Conservation (phyloP, 1,140 invertebrate genomes). For the Dendrolimus kikuchii region DNA sequence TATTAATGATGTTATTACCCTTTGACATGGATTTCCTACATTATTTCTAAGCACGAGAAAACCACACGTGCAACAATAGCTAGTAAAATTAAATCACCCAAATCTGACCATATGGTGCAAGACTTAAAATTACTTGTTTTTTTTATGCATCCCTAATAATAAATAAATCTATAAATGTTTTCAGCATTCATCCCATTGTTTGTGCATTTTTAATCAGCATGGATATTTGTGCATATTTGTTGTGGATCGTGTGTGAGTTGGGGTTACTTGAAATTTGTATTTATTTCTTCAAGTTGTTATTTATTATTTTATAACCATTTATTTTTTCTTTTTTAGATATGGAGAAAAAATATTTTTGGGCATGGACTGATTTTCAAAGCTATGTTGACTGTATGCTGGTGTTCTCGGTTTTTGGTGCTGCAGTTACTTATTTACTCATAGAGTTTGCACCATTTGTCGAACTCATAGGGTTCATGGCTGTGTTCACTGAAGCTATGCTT, state of each 20-base stretch:
- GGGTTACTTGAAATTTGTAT: not conserved
- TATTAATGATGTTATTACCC: conserved; percentile 10
- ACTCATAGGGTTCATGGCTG: conserved; percentile 91
- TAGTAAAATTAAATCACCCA: too few species aligned
- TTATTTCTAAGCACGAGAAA: conserved; percentile 3
- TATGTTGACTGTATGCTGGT: conserved; percentile 94
- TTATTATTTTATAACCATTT: not conserved
- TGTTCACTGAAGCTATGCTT: conserved; percentile 97
- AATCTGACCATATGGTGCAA: too few species aligned
- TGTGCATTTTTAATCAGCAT: too few species aligned
- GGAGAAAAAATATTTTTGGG: conserved; percentile 95
- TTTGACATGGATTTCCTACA: conserved; percentile 14
- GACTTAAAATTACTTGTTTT: too few species aligned
- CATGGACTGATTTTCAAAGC: conserved; percentile 98
- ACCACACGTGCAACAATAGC: too few species aligned
- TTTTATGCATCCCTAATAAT: too few species aligned
- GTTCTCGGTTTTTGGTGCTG: conserved; percentile 86
- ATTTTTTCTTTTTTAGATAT: conserved; percentile 80
- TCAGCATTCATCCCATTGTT: too few species aligned
- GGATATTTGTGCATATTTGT: too few species aligned
- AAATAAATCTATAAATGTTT: too few species aligned
- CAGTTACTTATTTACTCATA: conserved; percentile 91
- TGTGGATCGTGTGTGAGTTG: too few species aligned
- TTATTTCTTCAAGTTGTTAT: not conserved
- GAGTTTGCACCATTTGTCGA: conserved; percentile 89